phyloP scores from a whole-genome alignment of 2,888 invertebrate genomes.

The Xanthorhoe spadicearia region DNA sequence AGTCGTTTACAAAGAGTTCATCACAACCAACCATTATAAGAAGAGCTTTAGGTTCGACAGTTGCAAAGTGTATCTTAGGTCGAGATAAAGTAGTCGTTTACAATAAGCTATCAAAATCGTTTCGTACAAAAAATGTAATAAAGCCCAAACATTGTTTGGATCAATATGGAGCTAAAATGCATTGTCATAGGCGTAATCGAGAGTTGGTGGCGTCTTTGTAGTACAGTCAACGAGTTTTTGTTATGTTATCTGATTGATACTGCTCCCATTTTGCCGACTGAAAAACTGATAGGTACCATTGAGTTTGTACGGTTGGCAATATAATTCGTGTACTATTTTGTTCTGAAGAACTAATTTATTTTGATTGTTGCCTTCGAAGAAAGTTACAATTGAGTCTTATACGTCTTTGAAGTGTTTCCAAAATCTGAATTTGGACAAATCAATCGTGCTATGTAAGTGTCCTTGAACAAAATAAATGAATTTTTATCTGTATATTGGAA shows the following conservation, averaged over 20 bases:
- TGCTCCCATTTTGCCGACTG: slow-evolving; percentile 81
- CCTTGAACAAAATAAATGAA: too few species aligned
- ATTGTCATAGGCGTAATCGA: slow-evolving; percentile 84
- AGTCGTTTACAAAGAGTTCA: slow-evolving; percentile 54
- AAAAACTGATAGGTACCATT: slow-evolving; percentile 60
- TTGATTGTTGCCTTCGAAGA: not conserved
- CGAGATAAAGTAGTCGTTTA: slow-evolving; percentile 54
- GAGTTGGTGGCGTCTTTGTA: slow-evolving; percentile 82
- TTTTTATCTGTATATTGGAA: too few species aligned
- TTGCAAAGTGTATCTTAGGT: slow-evolving; percentile 28
- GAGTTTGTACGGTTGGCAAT: slow-evolving; percentile 1
- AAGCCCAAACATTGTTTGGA: slow-evolving; percentile 75
- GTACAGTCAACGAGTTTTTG: slow-evolving; percentile 79
- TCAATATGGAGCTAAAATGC: slow-evolving; percentile 84
- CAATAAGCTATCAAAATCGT: slow-evolving; percentile 53
- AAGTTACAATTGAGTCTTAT: not conserved
- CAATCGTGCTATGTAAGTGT: too few species aligned
- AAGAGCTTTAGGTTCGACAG: slow-evolving; percentile 1
- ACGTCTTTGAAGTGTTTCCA: not conserved
- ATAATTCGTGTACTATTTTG: not conserved
- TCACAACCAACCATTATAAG: slow-evolving; percentile 43
- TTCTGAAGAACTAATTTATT: not conserved
- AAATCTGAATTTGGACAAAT: not conserved
- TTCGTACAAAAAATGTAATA: slow-evolving; percentile 47
- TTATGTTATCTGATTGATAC: slow-evolving; percentile 81